phyloP scores from a whole-genome alignment of 53 echinoderm and acorn worm genomes.

The Luidia sarsii region DNA sequence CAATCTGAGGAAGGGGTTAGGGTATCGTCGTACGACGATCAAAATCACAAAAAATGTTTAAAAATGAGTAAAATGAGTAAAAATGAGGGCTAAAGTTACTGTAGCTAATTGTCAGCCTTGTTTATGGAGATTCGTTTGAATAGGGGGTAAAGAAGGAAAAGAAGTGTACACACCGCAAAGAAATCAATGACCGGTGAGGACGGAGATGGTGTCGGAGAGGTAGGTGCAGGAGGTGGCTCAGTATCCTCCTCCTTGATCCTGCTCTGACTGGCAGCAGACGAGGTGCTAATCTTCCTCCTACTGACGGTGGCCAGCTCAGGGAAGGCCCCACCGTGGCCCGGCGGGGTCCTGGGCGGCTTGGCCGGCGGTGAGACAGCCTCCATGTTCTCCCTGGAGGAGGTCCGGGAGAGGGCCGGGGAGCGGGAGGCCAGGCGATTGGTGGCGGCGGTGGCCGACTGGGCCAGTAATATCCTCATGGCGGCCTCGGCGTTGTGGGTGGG shows the following conservation, averaged over 20 bases:
- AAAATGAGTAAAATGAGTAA: background rate
- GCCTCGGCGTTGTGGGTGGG: constrained; percentile 65
- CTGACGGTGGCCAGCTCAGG: background rate
- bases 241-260: constrained; percentile 55
- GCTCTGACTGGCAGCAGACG: constrained; percentile 9
- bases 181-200: constrained; percentile 65
- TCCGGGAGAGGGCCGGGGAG: constrained; percentile 9
- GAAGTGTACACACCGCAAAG: constrained; percentile 70
- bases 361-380: constrained; percentile 14
- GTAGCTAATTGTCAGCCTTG: no score
- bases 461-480: constrained; percentile 70
- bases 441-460: constrained; percentile 57
- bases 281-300: constrained; percentile 42
- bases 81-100: no score
- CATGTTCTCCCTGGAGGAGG: constrained; percentile 40
- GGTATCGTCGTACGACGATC: background rate
- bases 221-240: constrained; percentile 42
- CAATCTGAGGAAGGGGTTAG: background rate
- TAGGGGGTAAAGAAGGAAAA: no score
- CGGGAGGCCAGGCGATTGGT: constrained; percentile 17
- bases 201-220: constrained; percentile 43
- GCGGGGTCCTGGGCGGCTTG: background rate
- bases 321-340: background rate
- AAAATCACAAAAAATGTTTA: background rate
- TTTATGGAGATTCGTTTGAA: no score